These are phyloP conservation scores for Meloidogyne chitwoodi DNA, from an alignment of 1,140 invertebrate genomes.

Conservation along the genomic window DNA sequence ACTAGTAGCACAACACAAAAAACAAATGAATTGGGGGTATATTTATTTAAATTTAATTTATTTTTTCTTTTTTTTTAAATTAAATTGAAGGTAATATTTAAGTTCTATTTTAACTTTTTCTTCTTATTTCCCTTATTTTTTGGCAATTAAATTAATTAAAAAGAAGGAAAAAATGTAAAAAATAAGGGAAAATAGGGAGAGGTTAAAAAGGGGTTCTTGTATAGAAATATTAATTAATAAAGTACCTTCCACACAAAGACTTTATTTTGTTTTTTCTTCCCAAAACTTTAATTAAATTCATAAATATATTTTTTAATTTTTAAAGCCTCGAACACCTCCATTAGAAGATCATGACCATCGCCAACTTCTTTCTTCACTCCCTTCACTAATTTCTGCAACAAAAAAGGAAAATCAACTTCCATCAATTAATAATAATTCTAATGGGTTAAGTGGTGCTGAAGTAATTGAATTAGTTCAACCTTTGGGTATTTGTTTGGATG, in stretches of 20 bases:
- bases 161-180: no score
- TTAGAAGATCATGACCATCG: slow-evolving; percentile 9
- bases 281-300: neutral
- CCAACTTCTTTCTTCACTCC: neutral
- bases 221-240: no score
- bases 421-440: neutral
- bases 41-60: no score
- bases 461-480: slow-evolving; percentile 1
- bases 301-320: neutral
- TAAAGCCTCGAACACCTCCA: slow-evolving; percentile 23
- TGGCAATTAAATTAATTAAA: no score
- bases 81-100: no score
- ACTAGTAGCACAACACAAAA: neutral
- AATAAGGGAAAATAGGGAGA: no score
- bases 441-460: neutral
- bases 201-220: no score
- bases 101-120: no score
- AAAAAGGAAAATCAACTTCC: neutral
- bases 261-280: no score
- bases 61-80: no score
- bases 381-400: neutral
- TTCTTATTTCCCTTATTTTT: no score
- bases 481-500: neutral
- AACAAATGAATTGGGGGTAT: slow-evolving; percentile 6
- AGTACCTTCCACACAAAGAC: no score